Evolutionary conservation across 1,140 invertebrate genomes (phyloP), one percentile per base, ranked within the genome.

Genomic region (Drosophila bocki): DNA sequence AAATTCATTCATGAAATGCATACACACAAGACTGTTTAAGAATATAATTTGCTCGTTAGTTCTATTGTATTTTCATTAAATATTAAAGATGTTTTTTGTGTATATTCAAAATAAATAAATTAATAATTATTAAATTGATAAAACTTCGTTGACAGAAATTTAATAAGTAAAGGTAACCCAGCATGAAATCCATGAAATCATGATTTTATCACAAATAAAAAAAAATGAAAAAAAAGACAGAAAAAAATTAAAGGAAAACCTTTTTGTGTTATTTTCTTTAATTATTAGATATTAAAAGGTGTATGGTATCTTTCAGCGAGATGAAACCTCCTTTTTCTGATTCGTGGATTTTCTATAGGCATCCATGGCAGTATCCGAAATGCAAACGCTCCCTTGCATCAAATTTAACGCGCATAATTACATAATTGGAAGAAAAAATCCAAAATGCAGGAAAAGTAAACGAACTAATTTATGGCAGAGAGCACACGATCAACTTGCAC

Each of bases 381-480:
- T 65, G 39, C 54, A 42, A 60, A 11, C 26, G 26, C 42, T 42
- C 12, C 29, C 32, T 60, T 64, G 37, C 39, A 33, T 44, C 19
- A n/a, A 33, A 44, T 41, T 42, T 44, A 44, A 65, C 59, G 44
- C 59, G 62, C 57, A 33, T 44, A 44, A 44, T 65, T 65, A 59
- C 57, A 33, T 44, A 44, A 65, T 65, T 62, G 62, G 62, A 62
- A 62, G 39, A 44, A 44, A 44, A 61, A 32, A 59, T 22, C 13
- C 19, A 42, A 64, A 61, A 62, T 26, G 39, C 57, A 22, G 62
- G 39, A 65, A 62, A 65, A 65, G 62, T 65, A 65, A 65, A 65
- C 44, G 15, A 44, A 64, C 2, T 26, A 35, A 22, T 61, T 35
- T 65, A 17, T 35, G 15, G 39, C 17, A 8, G n/a, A 62, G 26